Base-by-base conservation (phyloP, 2,888 invertebrate genomes). In the Thyatira batis region DNA sequence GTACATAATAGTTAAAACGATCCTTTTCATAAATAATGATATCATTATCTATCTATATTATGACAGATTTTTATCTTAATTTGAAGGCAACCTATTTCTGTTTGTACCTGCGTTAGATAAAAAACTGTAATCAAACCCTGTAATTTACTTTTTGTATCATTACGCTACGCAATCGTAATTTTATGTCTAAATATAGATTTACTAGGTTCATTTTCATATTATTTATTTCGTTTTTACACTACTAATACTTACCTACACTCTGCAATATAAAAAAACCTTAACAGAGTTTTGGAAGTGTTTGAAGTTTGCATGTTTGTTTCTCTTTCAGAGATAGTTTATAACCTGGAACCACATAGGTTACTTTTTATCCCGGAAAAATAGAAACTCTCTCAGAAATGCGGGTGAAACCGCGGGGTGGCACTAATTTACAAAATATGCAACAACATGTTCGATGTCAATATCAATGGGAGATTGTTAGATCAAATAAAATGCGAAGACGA, bases 401-500 rank as follows among this genome's bases (percentile, higher is more conserved):
- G n/a, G n/a, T n/a, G n/a, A n/a, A n/a, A n/a, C n/a, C n/a, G n/a
- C n/a, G n/a, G n/a, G n/a, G n/a, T n/a, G n/a, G n/a, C n/a, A n/a
- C n/a, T n/a, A n/a, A 8, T 13, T 17, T 8, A 39, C 39, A 39
- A 39, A 39, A 5, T 8, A 13, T 39, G 13, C 17, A 8, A 0
- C 17, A 17, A 17, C 17, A 39, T 17, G 30, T n/a, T n/a, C n/a
- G 11, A 33, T 23, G 17, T 46, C 13, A 23, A 25, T 13, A 17
- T n/a, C 25, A 25, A 25, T 46, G 6, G 46, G 25, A 25, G 46
- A 20, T 25, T n/a, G 23, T 46, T 46, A 13, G 17, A 46, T 46
- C n/a, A 27, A 23, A 8, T 10, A 45, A 28, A 27, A 27, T 20
- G 53, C 33, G 39, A 45, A 46, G 52, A 43, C 50, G 45, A 51